These are phyloP conservation scores for Harmothoe impar DNA, from an alignment of 2,888 invertebrate species.

Conservation along the genomic window DNA sequence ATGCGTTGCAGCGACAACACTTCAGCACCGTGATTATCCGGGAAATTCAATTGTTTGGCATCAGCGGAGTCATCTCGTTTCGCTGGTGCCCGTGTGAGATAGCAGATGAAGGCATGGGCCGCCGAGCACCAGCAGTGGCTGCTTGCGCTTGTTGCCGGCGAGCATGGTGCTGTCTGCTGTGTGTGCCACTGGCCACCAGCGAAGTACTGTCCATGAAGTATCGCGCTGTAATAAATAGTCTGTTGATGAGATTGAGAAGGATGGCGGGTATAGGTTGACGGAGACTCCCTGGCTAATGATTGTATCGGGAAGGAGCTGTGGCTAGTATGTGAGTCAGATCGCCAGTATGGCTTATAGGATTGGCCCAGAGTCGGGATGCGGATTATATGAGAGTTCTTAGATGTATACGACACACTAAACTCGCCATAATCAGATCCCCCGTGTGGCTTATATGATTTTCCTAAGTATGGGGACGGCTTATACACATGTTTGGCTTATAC, in stretches of 20 bases:
- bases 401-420: no score
- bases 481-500: no score
- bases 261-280: not conserved
- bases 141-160: not conserved
- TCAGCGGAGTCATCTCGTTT: not conserved
- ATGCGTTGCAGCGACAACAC: not conserved
- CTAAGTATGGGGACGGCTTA: no score
- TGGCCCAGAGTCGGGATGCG: no score
- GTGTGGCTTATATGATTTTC: no score
- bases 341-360: no score
- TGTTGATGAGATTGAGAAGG: not conserved
- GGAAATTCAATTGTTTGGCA: conserved; percentile 23
- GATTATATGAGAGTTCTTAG: no score
- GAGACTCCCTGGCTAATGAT: not conserved
- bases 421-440: no score
- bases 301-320: no score
- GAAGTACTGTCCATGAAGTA: not conserved
- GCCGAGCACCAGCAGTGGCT: not conserved
- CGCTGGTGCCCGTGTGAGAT: not conserved
- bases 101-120: not conserved
- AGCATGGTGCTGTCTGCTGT: not conserved
- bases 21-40: not conserved
- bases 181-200: not conserved
- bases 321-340: no score
- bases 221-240: not conserved